A percentile compares a stretch with the other conserved stretches of the same genome.
Conservation (phyloP, 2,888 invertebrate species). For the Dendrolimus houi region DNA sequence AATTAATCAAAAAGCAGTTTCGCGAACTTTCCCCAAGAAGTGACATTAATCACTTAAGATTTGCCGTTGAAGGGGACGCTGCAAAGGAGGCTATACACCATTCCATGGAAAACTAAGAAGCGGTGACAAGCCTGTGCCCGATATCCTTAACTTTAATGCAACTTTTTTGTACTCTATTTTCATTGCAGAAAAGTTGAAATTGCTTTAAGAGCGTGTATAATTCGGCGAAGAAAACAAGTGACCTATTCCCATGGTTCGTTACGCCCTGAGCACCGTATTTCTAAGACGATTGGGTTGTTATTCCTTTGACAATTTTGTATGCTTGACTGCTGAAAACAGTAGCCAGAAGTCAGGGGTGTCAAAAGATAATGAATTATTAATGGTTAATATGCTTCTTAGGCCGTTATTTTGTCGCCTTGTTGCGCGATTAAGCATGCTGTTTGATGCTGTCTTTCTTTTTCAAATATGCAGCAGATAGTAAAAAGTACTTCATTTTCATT, state of each 20-base stretch:
- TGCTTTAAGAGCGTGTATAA: too few relatives aligned
- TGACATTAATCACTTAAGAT: slow-evolving; percentile 47
- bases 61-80: slow-evolving; percentile 52
- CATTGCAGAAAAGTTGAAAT: neutral
- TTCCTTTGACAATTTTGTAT: too few relatives aligned
- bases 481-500: too few relatives aligned
- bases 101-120: slow-evolving; percentile 24
- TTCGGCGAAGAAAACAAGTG: too few relatives aligned
- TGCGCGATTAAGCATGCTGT: neutral
- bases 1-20: slow-evolving; percentile 14
- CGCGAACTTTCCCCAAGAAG: slow-evolving; percentile 24
- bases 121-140: slow-evolving; percentile 24
- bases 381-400: neutral
- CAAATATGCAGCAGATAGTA: too few relatives aligned
- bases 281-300: too few relatives aligned
- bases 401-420: neutral
- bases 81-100: slow-evolving; percentile 25
- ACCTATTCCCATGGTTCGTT: neutral
- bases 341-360: slow-evolving; percentile 20
- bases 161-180: slow-evolving; percentile 9
- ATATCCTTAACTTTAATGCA: neutral
- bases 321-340: slow-evolving; percentile 7
- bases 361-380: slow-evolving; percentile 3
- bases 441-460: neutral
- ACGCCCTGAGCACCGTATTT: too few relatives aligned